phyloP scores from a whole-genome alignment of 1,140 invertebrate genomes.

The Cyrtorhinus lividipennis region DNA sequence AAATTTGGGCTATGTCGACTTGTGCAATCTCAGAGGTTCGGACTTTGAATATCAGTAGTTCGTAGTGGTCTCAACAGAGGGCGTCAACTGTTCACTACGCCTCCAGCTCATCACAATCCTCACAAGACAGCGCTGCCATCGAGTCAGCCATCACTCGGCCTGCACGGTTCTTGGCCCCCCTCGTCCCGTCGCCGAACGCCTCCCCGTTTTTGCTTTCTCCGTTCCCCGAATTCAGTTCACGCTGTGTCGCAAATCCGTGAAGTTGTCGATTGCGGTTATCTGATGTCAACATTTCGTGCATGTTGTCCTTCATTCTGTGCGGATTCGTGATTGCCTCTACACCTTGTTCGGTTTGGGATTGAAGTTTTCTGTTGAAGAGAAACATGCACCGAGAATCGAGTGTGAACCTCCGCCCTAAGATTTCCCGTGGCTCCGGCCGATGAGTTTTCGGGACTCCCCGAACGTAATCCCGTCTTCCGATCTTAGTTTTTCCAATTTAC shows the following conservation, averaged over 20 bases:
- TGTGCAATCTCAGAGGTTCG: too few species aligned
- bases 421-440: too few species aligned
- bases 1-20: too few species aligned
- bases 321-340: neutral
- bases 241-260: constrained; percentile 18
- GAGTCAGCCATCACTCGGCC: neutral
- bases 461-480: too few species aligned
- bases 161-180: neutral
- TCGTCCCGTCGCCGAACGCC: neutral
- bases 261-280: constrained; percentile 4
- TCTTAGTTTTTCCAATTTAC: too few species aligned
- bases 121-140: neutral
- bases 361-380: too few species aligned
- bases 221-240: constrained; percentile 17
- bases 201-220: neutral
- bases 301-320: neutral
- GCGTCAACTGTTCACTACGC: too few species aligned
- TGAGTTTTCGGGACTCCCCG: too few species aligned
- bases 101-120: too few species aligned
- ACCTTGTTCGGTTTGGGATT: too few species aligned
- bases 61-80: too few species aligned
- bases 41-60: too few species aligned
- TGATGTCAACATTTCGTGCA: constrained; percentile 1
- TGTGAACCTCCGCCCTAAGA: neutral
- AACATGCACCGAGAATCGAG: neutral